Percentiles rank a stretch among this genome's conserved stretches.
Conservation (phyloP, 2,113 vertebrate species). For the Forbesichthys papilliferus region DNA sequence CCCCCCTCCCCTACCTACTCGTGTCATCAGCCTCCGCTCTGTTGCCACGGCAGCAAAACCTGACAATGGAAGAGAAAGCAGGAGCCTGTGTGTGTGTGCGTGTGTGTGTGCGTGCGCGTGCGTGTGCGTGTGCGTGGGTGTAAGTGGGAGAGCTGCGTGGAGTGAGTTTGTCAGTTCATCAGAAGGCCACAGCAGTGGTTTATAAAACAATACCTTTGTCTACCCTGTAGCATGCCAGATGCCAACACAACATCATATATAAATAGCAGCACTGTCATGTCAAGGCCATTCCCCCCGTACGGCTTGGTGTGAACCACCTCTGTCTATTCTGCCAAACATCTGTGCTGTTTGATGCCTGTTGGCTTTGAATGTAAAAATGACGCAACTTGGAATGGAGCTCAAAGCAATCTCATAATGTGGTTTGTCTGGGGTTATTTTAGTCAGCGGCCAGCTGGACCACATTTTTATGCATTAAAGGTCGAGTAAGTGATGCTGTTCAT, state of each 20-base stretch:
- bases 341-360: slow-evolving; percentile 16
- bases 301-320: slow-evolving; percentile 21
- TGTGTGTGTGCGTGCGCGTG: not conserved
- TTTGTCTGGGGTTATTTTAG: not conserved
- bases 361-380: slow-evolving; percentile 17
- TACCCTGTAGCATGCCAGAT: slow-evolving; percentile 33
- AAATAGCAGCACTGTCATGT: slow-evolving; percentile 10
- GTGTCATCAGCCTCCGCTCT: slow-evolving; percentile 50
- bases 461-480: not conserved
- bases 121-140: slow-evolving; percentile 36
- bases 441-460: not conserved
- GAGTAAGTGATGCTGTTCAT: too few relatives aligned
- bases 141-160: slow-evolving; percentile 66
- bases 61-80: slow-evolving; percentile 57
- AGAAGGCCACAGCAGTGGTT: slow-evolving; percentile 35
- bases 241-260: slow-evolving; percentile 40
- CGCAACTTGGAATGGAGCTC: slow-evolving; percentile 21
- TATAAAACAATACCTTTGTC: slow-evolving; percentile 51
- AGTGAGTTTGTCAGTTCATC: slow-evolving; percentile 62
- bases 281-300: slow-evolving; percentile 14
- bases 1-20: slow-evolving; percentile 38
- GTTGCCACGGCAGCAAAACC: slow-evolving; percentile 78
- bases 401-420: slow-evolving; percentile 15
- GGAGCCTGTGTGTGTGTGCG: slow-evolving; percentile 7
- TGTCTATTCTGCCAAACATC: not conserved